Conservation (phyloP, 2,797 vertebrate species). For the Betta splendens region DNA sequence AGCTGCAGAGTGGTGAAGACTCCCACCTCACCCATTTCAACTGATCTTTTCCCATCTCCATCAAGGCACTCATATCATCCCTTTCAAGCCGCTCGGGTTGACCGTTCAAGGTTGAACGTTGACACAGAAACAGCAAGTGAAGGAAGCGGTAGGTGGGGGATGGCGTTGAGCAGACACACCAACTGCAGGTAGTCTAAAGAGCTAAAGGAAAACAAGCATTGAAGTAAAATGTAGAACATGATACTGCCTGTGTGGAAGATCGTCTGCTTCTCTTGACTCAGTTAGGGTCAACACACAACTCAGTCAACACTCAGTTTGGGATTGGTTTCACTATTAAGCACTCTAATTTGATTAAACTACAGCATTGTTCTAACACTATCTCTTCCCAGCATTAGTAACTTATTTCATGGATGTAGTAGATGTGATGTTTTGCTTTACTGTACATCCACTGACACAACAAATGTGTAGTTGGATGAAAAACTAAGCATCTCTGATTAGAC, state of each 20-base stretch:
- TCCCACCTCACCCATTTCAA: too few species aligned
- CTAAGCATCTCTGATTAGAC: constrained; percentile 7
- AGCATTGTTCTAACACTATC: constrained; percentile 37
- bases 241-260: constrained; percentile 23
- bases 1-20: too few species aligned
- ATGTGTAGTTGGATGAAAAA: constrained; percentile 12
- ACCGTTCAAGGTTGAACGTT: constrained; percentile 15
- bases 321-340: constrained; percentile 58
- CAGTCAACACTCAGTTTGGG: constrained; percentile 29
- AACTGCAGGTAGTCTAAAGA: background rate
- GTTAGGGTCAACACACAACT: too few species aligned
- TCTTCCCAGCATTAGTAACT: constrained; percentile 34
- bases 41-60: constrained; percentile 4
- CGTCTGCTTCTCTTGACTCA: background rate
- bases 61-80: constrained; percentile 5
- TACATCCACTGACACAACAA: constrained; percentile 9
- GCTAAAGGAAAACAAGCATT: too few species aligned
- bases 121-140: constrained; percentile 7
- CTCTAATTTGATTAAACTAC: constrained; percentile 53
- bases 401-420: constrained; percentile 54
- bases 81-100: constrained; percentile 8
- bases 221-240: background rate
- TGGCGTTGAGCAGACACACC: background rate
- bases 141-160: too few species aligned
- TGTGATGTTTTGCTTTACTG: constrained; percentile 33